Evolutionary conservation across 2,797 vertebrate species (phyloP).

Genomic region (Staurois parvus): DNA sequence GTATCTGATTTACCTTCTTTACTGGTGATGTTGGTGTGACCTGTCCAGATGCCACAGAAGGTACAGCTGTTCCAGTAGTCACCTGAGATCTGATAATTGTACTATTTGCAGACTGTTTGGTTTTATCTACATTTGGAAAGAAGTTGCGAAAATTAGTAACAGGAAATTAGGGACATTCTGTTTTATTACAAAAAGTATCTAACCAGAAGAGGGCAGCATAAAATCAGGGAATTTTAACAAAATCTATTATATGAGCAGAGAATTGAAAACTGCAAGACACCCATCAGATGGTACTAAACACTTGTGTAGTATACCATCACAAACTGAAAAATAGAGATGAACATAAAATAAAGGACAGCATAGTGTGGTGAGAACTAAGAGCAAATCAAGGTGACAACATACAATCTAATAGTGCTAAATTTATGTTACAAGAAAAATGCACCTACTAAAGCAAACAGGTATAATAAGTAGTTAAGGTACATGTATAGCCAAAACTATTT

Average conservation of each 20-base stretch:
- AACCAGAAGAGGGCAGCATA: constrained; percentile 27
- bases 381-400: no score
- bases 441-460: no score
- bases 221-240: background rate
- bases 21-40: constrained; percentile 89
- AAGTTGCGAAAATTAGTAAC: background rate
- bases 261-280: background rate
- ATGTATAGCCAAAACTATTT: no score
- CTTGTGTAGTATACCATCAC: no score
- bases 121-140: constrained; percentile 82
- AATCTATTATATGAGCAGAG: background rate
- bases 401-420: no score
- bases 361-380: no score
- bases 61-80: constrained; percentile 75
- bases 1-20: constrained; percentile 87
- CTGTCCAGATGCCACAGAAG: constrained; percentile 85
- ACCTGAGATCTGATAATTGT: constrained; percentile 73
- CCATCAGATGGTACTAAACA: no score
- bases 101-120: constrained; percentile 85
- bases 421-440: no score
- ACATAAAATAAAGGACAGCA: no score
- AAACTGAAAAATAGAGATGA: no score
- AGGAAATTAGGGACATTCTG: background rate
- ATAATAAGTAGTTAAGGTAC: no score
- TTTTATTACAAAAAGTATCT: background rate